Evolutionary conservation across 2,113 vertebrate genomes (phyloP).

Genomic region (Delphinus delphis): DNA sequence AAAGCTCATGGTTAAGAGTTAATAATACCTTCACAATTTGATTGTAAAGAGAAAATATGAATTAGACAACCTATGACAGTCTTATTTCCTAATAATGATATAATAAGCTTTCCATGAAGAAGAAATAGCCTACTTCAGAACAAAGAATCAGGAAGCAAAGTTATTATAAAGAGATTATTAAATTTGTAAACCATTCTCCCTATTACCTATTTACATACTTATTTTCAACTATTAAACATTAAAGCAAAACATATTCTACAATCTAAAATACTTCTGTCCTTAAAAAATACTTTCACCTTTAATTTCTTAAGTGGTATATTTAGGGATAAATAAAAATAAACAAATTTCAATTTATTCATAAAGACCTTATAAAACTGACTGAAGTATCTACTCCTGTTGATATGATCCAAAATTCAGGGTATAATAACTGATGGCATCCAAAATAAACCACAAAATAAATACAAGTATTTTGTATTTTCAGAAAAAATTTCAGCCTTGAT

Average conservation of each 20-base stretch:
- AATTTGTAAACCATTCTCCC: background rate
- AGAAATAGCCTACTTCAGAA: constrained; percentile 17
- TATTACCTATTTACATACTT: background rate
- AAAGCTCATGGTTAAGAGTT: background rate
- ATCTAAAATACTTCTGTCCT: background rate
- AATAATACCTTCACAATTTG: constrained; percentile 2
- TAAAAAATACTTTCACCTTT: constrained; percentile 6
- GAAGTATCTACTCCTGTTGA: background rate
- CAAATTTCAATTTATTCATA: background rate
- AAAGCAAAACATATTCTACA: constrained; percentile 1
- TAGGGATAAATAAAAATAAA: background rate
- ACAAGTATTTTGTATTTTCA: constrained; percentile 20
- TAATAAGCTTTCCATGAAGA: background rate
- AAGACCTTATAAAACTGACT: background rate
- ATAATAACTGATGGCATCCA: background rate
- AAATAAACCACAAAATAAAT: constrained; percentile 1
- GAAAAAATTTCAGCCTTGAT: constrained; percentile 3
- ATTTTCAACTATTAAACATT: background rate
- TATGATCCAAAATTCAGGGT: background rate
- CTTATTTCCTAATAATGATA: constrained; percentile 8
- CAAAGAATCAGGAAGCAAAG: constrained; percentile 15
- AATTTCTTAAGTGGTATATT: constrained; percentile 17
- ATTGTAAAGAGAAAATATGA: background rate
- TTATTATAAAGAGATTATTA: constrained; percentile 14
- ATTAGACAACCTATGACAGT: background rate